Evolutionary conservation across 2,888 invertebrate species (phyloP).

Genomic region (Sarcophaga subvicina): DNA sequence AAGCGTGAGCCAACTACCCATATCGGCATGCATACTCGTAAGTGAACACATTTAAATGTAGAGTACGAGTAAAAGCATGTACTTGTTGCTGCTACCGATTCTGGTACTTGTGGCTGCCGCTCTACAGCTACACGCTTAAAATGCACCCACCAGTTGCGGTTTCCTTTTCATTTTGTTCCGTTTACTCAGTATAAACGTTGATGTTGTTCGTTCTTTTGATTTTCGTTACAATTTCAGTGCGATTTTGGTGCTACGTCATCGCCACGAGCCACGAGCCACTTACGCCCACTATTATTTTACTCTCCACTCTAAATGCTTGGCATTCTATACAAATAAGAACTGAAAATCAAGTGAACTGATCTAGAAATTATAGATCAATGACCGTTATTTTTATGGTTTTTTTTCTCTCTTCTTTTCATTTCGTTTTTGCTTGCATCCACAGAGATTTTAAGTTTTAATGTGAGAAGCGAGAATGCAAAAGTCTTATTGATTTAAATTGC

Average conservation of each 20-base stretch:
- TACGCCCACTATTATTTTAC: slow-evolving; percentile 60
- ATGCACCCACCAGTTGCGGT: slow-evolving; percentile 66
- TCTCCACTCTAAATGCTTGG: slow-evolving; percentile 35
- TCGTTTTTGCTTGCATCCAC: too few relatives aligned
- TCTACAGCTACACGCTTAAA: slow-evolving; percentile 39
- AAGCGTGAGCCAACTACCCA: neutral
- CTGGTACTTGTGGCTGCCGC: slow-evolving; percentile 24
- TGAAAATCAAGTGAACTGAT: slow-evolving; percentile 60
- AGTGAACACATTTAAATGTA: slow-evolving; percentile 24
- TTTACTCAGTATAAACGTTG: neutral
- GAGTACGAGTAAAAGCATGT: slow-evolving; percentile 1
- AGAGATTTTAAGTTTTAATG: slow-evolving; percentile 7
- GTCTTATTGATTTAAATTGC: slow-evolving; percentile 23
- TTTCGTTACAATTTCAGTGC: neutral
- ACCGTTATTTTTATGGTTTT: slow-evolving; percentile 38
- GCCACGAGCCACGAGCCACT: slow-evolving; percentile 70
- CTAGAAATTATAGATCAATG: slow-evolving; percentile 65
- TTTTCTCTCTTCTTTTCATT: too few relatives aligned
- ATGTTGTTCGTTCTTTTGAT: slow-evolving; percentile 9
- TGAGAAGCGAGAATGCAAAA: slow-evolving; percentile 14
- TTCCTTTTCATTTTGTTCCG: slow-evolving; percentile 22
- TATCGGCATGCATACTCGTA: neutral
- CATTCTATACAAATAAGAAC: slow-evolving; percentile 35
- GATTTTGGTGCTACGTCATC: slow-evolving; percentile 60
- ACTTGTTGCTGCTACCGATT: slow-evolving; percentile 28